These are phyloP conservation scores for Avahi laniger DNA, from an alignment of 2,797 vertebrate species.

Conservation along the genomic window DNA sequence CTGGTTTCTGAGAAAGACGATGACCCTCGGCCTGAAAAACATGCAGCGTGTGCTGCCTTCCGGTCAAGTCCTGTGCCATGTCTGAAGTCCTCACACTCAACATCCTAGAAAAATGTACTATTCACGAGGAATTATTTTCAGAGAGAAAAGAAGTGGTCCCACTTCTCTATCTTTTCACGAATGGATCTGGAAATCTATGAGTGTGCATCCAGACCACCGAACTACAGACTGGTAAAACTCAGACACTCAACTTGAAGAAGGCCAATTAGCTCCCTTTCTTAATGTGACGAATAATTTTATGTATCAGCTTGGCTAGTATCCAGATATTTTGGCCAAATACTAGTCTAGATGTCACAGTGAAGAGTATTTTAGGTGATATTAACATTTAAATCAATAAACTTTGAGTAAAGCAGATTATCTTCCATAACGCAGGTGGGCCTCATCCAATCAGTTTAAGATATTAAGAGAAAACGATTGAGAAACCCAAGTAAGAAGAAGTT, in stretches of 20 bases:
- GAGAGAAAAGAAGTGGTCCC: rapidly evolving
- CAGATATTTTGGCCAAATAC: neutral
- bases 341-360: neutral
- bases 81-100: neutral
- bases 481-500: neutral
- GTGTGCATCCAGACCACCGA: rapidly evolving
- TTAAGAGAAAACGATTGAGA: neutral
- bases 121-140: neutral
- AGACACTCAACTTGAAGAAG: neutral
- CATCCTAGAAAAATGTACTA: neutral
- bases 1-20: neutral
- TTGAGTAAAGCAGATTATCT: neutral
- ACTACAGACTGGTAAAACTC: neutral
- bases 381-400: neutral
- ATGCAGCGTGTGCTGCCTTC: neutral
- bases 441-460: neutral
- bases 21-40: neutral
- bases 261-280: neutral
- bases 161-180: neutral
- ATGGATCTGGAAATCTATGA: neutral
- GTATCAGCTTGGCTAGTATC: neutral
- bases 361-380: neutral
- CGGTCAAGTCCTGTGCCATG: neutral
- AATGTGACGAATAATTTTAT: neutral
- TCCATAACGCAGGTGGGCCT: neutral